These are phyloP conservation scores for Rhamphomyia laevipes DNA, from an alignment of 2,888 invertebrate genomes.

Conservation along the genomic window DNA sequence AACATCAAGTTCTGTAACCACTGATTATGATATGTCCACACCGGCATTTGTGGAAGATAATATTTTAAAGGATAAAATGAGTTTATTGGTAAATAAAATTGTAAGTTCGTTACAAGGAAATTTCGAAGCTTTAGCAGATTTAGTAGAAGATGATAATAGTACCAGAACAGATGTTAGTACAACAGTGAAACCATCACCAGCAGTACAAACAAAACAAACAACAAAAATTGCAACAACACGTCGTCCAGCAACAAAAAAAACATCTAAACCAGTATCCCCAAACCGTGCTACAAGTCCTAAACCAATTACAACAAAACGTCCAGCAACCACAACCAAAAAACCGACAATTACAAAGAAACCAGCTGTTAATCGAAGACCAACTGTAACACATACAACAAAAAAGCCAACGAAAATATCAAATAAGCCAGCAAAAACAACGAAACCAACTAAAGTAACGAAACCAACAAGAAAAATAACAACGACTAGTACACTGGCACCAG, in stretches of 20 bases:
- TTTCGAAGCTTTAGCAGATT: slow-evolving; percentile 67
- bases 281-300: slow-evolving; percentile 19
- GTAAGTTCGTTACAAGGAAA: slow-evolving; percentile 74
- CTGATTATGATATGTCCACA: slow-evolving; percentile 56
- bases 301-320: slow-evolving; percentile 25
- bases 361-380: slow-evolving; percentile 20
- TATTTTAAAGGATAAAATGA: slow-evolving; percentile 65
- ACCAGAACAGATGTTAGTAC: slow-evolving; percentile 18
- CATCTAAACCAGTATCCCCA: slow-evolving; percentile 17
- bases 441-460: slow-evolving; percentile 19
- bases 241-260: slow-evolving; percentile 8
- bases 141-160: slow-evolving; percentile 48
- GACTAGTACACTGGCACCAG: slow-evolving; percentile 25
- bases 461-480: slow-evolving; percentile 30
- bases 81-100: slow-evolving; percentile 69
- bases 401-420: slow-evolving; percentile 34
- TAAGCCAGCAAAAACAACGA: slow-evolving; percentile 32
- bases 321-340: slow-evolving; percentile 31
- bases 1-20: slow-evolving; percentile 41
- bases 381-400: slow-evolving; percentile 22
- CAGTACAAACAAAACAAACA: slow-evolving; percentile 19
- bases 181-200: slow-evolving; percentile 13
- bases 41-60: slow-evolving; percentile 67
- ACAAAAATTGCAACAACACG: slow-evolving; percentile 15
- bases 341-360: slow-evolving; percentile 27